These are phyloP conservation scores for Oreocharis arfaki DNA, from an alignment of 2,113 vertebrate species.

Conservation along the genomic window DNA sequence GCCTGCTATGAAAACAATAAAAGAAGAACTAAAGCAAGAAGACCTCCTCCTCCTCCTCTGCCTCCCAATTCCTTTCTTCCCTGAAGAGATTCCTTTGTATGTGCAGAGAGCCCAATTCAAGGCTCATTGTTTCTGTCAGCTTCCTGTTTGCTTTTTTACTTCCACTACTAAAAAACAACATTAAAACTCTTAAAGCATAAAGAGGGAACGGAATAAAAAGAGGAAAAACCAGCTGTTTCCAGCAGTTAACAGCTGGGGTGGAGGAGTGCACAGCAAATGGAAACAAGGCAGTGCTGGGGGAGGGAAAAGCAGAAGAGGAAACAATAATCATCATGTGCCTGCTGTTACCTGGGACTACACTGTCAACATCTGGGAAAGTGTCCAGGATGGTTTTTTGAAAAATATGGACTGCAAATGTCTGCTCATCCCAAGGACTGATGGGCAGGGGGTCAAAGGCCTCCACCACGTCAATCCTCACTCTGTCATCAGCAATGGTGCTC, in stretches of 20 bases:
- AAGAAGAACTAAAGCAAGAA: slow-evolving; percentile 41
- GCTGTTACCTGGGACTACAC: slow-evolving; percentile 83
- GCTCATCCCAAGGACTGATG: slow-evolving; percentile 80
- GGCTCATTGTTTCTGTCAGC: slow-evolving; percentile 67
- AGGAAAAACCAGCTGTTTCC: slow-evolving; percentile 68
- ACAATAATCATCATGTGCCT: slow-evolving; percentile 5
- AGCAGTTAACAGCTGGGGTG: slow-evolving; percentile 64
- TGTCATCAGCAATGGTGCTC: slow-evolving; percentile 78
- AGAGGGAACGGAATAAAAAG: not conserved
- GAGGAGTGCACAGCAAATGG: slow-evolving; percentile 13
- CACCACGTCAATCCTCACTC: slow-evolving; percentile 81
- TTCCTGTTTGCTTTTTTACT: slow-evolving; percentile 72
- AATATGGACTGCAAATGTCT: slow-evolving; percentile 84
- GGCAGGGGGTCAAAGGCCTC: slow-evolving; percentile 83
- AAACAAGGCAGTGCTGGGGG: not conserved
- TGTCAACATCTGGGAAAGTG: slow-evolving; percentile 80
- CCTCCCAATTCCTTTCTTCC: not conserved
- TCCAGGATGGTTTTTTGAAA: slow-evolving; percentile 84
- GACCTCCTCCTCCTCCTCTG: slow-evolving; percentile 2
- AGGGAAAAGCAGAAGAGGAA: slow-evolving; percentile 41
- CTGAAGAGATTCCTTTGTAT: slow-evolving; percentile 34
- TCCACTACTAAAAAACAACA: slow-evolving; percentile 41
- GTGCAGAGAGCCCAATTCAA: slow-evolving; percentile 14
- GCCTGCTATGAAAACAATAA: not conserved
- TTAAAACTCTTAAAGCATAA: slow-evolving; percentile 26